Base-by-base conservation (phyloP, 2,113 vertebrate genomes). In the Rhinoptilus africanus region DNA sequence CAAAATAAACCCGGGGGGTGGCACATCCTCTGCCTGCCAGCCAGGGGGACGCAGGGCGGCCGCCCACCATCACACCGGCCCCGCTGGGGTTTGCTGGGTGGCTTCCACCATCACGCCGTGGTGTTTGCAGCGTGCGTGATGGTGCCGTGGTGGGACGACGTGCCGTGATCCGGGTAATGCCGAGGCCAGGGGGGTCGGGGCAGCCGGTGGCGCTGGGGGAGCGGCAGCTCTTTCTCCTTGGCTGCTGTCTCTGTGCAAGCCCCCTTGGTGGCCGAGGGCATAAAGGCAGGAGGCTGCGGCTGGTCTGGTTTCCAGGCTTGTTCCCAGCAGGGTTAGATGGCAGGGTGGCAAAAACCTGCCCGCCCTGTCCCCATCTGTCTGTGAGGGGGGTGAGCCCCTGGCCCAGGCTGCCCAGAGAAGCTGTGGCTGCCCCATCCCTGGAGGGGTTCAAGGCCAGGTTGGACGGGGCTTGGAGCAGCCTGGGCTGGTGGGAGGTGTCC, bases 61-160 rank as follows among this genome's bases (percentile, higher is more conserved):
- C 26, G 10, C 50, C 45, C 1, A 1, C 48, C 3, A 2, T 34
- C 12, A 14, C 4, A 0, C 48, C 9, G 8, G n/a, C 32, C 66
- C 73, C 8, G 1, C 2, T 0, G n/a, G 26, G 45, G 23, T 64
- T 63, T 48, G 16, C 19, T 48, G 1, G 3, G 32, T 59, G 37
- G 19, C 14, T 85, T 74, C 60, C 41, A 50, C 60, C 14, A 1
- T 68, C 74, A 5, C 6, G 1, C 47, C 1, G 0, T 3, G 7
- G 39, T 3, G 14, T 67, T 53, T 41, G 72, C 32, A 12, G 15
- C 1, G 0, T 10, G 20, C 1, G 37, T n/a, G 22, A 19, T 20
- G 2, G 23, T 28, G 43, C 47, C 4, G 0, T 34, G 78, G 66
- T 26, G 78, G 66, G 47, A 39, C 19, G 1, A 13, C 5, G 3